Percentiles rank a stretch among this genome's conserved stretches.
These are phyloP conservation scores for Chaetodon trifasciatus DNA, from an alignment of 2,797 vertebrate species.

Conservation along the genomic window DNA sequence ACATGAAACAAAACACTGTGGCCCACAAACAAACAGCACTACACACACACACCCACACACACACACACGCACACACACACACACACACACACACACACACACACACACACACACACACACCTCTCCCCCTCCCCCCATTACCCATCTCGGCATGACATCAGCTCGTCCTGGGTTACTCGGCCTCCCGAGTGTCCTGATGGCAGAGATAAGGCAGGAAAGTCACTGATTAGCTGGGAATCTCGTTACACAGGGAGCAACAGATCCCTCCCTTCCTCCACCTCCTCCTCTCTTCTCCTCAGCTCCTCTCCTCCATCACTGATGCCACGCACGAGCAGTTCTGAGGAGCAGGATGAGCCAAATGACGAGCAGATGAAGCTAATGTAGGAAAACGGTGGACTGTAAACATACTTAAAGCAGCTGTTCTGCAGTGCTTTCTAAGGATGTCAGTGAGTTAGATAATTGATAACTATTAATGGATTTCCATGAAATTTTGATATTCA, in stretches of 20 bases:
- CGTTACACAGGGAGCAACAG: constrained; percentile 86
- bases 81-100: constrained; percentile 37
- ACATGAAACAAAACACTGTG: constrained; percentile 53
- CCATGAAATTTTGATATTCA: not conserved
- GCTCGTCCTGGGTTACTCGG: constrained; percentile 87
- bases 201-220: constrained; percentile 87
- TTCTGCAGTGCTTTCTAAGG: not conserved
- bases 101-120: constrained; percentile 23
- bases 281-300: constrained; percentile 46
- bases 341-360: constrained; percentile 11
- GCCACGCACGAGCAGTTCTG: constrained; percentile 51
- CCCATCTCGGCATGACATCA: constrained; percentile 88
- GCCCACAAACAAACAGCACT: constrained; percentile 48
- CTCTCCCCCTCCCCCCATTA: constrained; percentile 41
- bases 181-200: constrained; percentile 87
- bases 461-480: not conserved
- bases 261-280: constrained; percentile 72
- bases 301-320: constrained; percentile 60
- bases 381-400: not conserved
- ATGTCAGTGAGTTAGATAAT: too few relatives aligned
- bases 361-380: constrained; percentile 46
- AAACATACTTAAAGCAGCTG: too few relatives aligned
- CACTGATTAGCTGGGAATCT: constrained; percentile 90
- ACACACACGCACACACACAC: constrained; percentile 23
- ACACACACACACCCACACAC: constrained; percentile 35